Percentiles rank a stretch among this genome's conserved stretches.
These are phyloP conservation scores for Caranx ignobilis DNA, from an alignment of 2,113 vertebrate genomes.

Conservation along the genomic window DNA sequence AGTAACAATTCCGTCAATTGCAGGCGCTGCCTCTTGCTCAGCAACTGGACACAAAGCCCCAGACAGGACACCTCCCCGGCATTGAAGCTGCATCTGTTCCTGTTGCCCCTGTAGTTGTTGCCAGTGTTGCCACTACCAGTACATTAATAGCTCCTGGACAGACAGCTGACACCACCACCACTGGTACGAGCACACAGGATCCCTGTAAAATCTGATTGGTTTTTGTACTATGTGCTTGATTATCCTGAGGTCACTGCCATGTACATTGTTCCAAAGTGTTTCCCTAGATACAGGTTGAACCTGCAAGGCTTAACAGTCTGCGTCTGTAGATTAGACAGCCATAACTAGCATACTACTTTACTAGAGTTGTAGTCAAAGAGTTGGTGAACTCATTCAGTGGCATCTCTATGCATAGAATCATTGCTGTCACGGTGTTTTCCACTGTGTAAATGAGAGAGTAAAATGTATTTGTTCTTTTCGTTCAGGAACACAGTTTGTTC, in stretches of 20 bases:
- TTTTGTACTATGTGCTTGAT: neutral
- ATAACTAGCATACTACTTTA: too few species aligned
- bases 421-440: too few species aligned
- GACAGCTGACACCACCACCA: conserved; percentile 12
- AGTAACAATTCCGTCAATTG: conserved; percentile 3
- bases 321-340: too few species aligned
- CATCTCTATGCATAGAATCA: too few species aligned
- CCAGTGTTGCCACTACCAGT: conserved; percentile 47
- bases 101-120: conserved; percentile 39
- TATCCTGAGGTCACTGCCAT: conserved; percentile 2
- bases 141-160: conserved; percentile 51
- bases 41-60: conserved; percentile 66
- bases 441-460: too few species aligned
- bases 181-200: conserved; percentile 52
- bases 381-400: too few species aligned
- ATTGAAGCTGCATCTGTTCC: conserved; percentile 45
- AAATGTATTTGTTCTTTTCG: too few species aligned
- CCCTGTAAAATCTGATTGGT: neutral
- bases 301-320: neutral
- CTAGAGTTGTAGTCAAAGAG: too few species aligned
- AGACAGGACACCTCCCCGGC: conserved; percentile 46
- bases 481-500: too few species aligned
- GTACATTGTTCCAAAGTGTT: neutral
- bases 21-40: conserved; percentile 70
- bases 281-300: neutral